Evolutionary conservation across 2,888 invertebrate species (phyloP), one percentile per base, ranked within the genome.

Genomic region (Perizoma flavofasciatum): DNA sequence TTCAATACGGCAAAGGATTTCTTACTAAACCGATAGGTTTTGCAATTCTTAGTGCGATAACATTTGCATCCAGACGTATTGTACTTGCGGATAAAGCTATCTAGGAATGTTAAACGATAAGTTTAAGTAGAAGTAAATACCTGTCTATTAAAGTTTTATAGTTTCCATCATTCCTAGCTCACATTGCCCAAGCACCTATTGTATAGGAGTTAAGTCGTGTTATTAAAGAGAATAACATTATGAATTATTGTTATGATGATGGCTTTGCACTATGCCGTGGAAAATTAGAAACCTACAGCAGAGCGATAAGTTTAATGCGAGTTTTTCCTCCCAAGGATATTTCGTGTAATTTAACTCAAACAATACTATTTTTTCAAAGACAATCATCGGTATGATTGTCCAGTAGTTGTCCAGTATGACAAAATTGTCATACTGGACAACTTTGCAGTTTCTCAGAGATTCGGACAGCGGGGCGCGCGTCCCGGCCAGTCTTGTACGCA

Each of bases 171-270:
- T 63, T 60, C 59, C 49, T 40, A 53, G 56, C 54, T 65, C 50
- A 45, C 53, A 67, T 62, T 64, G 55, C 60, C 44, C 41, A 65
- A 65, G 56, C 60, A 65, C 53, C 60, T 65, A 61, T 69, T 65
- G 63, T 69, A 48, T 59, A 60, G n/a, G 48, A 40, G 56, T 49
- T 56, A 59, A 62, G 47, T 61, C 34, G 60, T 62, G 56, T 59
- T 62, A 66, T 66, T 66, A 62, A 65, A 57, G 51, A 39, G 56
- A 61, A 59, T 65, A 65, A 60, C 59, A 63, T 63, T 60, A 65
- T 53, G 45, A 63, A 63, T 61, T 63, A 65, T 59, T 55, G 55
- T 63, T 61, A 63, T 49, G 59, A 53, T 60, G 59, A 65, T 63
- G 46, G 49, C 49, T 61, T 44, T 47, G 52, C 54, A 54, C 49